Base-by-base conservation (phyloP, 2,113 vertebrate genomes). In the Oreotragus oreotragus region DNA sequence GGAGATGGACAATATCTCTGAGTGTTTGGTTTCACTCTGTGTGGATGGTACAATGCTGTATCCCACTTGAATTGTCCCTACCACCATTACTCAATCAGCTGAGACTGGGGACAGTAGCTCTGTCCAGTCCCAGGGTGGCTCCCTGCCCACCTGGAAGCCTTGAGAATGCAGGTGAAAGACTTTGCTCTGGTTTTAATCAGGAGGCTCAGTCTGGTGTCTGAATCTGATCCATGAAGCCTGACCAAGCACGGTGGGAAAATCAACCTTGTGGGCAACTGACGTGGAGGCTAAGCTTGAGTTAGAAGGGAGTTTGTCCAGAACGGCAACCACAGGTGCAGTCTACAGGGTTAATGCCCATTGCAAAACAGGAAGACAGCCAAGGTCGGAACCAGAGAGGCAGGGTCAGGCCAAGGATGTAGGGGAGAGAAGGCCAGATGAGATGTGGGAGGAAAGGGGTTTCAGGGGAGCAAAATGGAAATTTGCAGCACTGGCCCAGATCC, bases 311-410 rank as follows among this genome's bases (percentile, higher is more conserved):
- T 88, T 76, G 49, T 64, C 76, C 23, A 12, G 62, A 45, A 15
- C 0, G 0, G n/a, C 6, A 51, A 25, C 43, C 28, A 4, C n/a
- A 36, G n/a, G 7, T 8, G 19, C 64, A 30, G 57, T 45, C 11
- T 25, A 45, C 27, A 89, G 84, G 57, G 45, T 64, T 45, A 86
- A 53, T 79, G 84, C 60, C 60, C 88, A 1, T 30, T 91, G 33
- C 39, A 64, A 89, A 77, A 43, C 45, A 79, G 43, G 27, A 89
- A 84, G 43, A n/a, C 45, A 45, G 33, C 36, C 30, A 76, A 62
- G 70, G 23, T 23, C 2, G 1, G n/a, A 58, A 55, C 51, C 45
- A 16, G 36, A 85, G 47, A 62, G 58, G 17, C 25, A 43, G 45
- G 19, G 43, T 27, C n/a, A 47, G 66, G 21, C 23, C 47, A 49